Conservation (phyloP, 2,113 vertebrate species). For the Platysteira castanea region DNA sequence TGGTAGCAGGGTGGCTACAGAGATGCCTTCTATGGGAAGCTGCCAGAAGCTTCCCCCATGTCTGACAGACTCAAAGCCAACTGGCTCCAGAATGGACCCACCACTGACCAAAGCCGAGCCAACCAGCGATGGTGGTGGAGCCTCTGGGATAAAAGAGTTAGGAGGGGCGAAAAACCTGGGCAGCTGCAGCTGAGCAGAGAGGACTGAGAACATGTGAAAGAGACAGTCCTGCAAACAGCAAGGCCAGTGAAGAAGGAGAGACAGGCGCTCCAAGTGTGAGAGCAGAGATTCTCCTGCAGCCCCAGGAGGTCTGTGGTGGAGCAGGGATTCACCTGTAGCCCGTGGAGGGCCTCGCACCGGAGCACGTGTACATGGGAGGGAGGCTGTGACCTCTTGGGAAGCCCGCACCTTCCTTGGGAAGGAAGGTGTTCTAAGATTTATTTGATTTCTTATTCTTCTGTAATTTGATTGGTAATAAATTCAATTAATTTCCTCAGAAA, state of each 20-base stretch:
- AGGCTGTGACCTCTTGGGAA: background rate
- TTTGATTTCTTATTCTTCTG: background rate
- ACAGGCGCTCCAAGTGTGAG: background rate
- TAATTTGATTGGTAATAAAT: background rate
- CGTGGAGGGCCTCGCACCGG: background rate
- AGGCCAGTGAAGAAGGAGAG: background rate
- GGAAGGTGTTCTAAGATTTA: background rate
- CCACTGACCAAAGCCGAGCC: accelerated
- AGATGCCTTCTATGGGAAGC: background rate
- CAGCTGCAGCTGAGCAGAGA: background rate
- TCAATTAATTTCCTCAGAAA: background rate
- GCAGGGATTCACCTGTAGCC: background rate
- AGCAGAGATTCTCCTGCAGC: background rate
- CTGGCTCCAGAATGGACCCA: background rate
- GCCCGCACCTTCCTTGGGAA: accelerated
- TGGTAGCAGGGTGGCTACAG: background rate
- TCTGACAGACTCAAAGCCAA: background rate
- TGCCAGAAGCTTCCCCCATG: background rate
- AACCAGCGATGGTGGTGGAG: too few relatives aligned
- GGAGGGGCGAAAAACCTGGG: background rate
- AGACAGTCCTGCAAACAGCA: background rate
- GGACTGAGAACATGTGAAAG: background rate
- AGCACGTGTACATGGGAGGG: accelerated
- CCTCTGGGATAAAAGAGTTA: background rate
- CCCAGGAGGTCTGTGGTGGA: background rate